Conservation (phyloP, 2,888 invertebrate genomes). For the Hemaris fuciformis region DNA sequence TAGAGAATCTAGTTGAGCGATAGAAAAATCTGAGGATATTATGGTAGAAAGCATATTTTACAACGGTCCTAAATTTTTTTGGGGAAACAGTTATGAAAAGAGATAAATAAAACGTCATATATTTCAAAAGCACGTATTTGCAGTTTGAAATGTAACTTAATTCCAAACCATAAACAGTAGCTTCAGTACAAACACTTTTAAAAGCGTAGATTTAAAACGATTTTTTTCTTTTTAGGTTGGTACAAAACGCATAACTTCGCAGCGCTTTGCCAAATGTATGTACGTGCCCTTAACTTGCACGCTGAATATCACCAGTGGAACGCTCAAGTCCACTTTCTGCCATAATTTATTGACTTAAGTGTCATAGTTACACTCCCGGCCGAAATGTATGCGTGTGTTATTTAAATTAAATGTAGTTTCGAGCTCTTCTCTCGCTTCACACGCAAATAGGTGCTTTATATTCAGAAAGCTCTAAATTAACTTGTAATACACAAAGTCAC, state of each 20-base stretch:
- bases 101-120: no score
- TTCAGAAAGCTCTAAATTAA: neutral
- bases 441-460: neutral
- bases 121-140: no score
- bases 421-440: neutral
- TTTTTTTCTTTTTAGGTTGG: neutral
- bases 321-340: slow-evolving; percentile 21
- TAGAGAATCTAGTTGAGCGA: no score
- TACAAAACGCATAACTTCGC: neutral
- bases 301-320: slow-evolving; percentile 23
- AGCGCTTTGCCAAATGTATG: slow-evolving; percentile 18
- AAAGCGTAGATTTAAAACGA: neutral
- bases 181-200: neutral
- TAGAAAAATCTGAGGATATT: no score
- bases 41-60: no score
- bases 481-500: neutral
- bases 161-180: no score
- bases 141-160: no score
- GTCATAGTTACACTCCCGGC: slow-evolving; percentile 13
- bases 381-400: slow-evolving; percentile 1
- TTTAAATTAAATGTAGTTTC: slow-evolving; percentile 4
- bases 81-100: no score
- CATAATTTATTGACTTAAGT: slow-evolving; percentile 23
- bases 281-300: slow-evolving; percentile 23
- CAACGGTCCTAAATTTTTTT: no score